These are phyloP conservation scores for Laspeyria flexula DNA, from an alignment of 2,888 invertebrate genomes.

Conservation along the genomic window DNA sequence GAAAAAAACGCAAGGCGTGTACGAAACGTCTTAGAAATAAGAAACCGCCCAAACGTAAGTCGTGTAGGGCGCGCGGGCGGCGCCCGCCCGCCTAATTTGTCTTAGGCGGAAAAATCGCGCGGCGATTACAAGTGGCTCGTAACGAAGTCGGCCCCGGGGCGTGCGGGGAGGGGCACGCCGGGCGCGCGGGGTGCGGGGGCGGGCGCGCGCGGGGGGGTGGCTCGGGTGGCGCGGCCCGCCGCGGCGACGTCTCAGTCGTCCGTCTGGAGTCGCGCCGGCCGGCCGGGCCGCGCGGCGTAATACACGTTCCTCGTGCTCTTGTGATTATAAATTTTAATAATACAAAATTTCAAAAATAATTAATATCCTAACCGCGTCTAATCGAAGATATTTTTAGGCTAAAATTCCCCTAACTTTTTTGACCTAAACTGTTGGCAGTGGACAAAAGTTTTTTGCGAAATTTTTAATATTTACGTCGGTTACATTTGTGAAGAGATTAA, in stretches of 20 bases:
- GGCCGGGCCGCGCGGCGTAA: conserved; percentile 84
- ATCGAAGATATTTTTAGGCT: conserved; percentile 83
- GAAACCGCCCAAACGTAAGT: conserved; percentile 76
- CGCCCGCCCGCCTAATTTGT: conserved; percentile 83
- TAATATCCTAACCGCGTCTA: conserved; percentile 73
- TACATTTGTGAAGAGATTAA: conserved; percentile 80
- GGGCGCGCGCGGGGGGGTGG: conserved; percentile 38
- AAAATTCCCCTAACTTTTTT: conserved; percentile 73
- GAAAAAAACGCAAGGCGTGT: conserved; percentile 59
- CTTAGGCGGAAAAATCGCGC: conserved; percentile 86
- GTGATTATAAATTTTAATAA: conserved; percentile 84
- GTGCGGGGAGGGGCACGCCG: conserved; percentile 48
- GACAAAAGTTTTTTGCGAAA: conserved; percentile 78
- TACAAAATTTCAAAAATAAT: conserved; percentile 62
- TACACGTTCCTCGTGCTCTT: conserved; percentile 86
- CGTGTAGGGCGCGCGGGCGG: conserved; percentile 61
- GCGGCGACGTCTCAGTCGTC: conserved; percentile 80
- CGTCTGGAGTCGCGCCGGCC: conserved; percentile 86
- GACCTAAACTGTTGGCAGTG: conserved; percentile 75
- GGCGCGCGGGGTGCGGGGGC: conserved; percentile 37
- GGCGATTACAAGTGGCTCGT: conserved; percentile 86
- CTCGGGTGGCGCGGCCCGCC: conserved; percentile 63
- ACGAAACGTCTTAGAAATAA: conserved; percentile 65
- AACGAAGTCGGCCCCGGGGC: conserved; percentile 80
- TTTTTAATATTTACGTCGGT: conserved; percentile 85